These are phyloP conservation scores for Glossophaga mutica DNA, from an alignment of 2,797 vertebrate species.

Conservation along the genomic window DNA sequence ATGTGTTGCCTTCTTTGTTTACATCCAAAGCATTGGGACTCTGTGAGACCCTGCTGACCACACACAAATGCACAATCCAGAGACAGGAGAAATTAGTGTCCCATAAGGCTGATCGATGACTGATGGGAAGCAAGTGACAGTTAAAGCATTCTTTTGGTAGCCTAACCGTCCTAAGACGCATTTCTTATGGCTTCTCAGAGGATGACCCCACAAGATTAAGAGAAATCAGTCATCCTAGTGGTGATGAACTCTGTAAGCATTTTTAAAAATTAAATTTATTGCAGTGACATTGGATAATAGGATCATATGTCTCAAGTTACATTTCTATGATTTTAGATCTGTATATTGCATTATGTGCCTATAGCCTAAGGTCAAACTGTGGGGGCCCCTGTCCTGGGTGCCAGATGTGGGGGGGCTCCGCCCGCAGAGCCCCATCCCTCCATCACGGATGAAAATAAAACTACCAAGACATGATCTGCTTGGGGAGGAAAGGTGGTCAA, in stretches of 20 bases:
- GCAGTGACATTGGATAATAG: too few species aligned
- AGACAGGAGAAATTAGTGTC: neutral
- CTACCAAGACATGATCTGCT: too few species aligned
- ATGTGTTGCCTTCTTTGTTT: neutral
- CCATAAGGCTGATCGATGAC: neutral
- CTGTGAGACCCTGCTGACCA: neutral
- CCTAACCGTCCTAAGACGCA: neutral
- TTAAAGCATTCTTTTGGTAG: neutral
- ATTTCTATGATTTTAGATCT: too few species aligned
- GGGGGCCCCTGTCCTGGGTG: too few species aligned
- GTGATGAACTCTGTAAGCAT: neutral
- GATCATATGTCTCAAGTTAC: too few species aligned
- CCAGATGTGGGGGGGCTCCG: too few species aligned
- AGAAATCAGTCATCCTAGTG: neutral
- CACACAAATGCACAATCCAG: neutral
- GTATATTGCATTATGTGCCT: too few species aligned
- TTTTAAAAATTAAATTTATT: neutral
- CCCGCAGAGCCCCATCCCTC: too few species aligned
- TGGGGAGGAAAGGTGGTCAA: too few species aligned
- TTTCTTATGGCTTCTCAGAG: neutral
- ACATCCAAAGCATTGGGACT: neutral
- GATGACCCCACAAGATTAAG: neutral
- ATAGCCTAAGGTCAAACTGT: too few species aligned
- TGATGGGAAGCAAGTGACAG: neutral
- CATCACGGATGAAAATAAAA: too few species aligned